Evolutionary conservation across 1,140 invertebrate species (phyloP).

Genomic region (Halotydeus destructor): DNA sequence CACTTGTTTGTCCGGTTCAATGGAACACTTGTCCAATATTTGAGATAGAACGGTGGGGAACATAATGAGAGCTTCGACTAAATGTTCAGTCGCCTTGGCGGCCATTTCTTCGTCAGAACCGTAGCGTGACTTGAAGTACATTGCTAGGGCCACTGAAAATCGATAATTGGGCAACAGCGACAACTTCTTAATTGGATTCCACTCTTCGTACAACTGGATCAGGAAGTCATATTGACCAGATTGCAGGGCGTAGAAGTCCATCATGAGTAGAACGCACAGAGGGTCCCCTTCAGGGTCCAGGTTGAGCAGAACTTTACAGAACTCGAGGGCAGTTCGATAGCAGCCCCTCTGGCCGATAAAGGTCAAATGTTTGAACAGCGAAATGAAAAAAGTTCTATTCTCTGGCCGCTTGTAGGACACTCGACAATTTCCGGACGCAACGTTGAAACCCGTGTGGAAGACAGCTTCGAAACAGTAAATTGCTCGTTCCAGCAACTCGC

Average conservation of each 20-base stretch:
- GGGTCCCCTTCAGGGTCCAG: conserved; percentile 67
- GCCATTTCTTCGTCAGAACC: not conserved
- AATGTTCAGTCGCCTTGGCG: conserved; percentile 34
- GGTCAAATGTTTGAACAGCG: conserved; percentile 59
- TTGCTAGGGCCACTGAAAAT: conserved; percentile 55
- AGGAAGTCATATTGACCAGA: conserved; percentile 63
- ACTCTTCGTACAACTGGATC: conserved; percentile 39
- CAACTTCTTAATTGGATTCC: conserved; percentile 43
- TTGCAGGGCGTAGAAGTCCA: conserved; percentile 69
- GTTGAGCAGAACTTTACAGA: conserved; percentile 30
- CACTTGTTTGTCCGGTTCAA: conserved; percentile 43
- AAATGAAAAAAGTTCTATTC: conserved; percentile 60
- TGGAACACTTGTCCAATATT: conserved; percentile 50
- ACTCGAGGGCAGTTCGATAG: conserved; percentile 28
- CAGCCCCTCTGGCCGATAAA: conserved; percentile 51
- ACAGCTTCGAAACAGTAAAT: conserved; percentile 50
- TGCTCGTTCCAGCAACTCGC: conserved; percentile 47
- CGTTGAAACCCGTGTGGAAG: conserved; percentile 57
- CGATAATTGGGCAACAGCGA: conserved; percentile 67
- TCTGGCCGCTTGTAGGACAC: conserved; percentile 59
- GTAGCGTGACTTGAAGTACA: conserved; percentile 28
- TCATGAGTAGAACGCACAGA: conserved; percentile 48
- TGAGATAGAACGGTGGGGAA: conserved; percentile 54
- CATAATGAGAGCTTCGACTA: conserved; percentile 57
- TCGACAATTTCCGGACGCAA: conserved; percentile 46